Evolutionary conservation across 2,888 invertebrate genomes (phyloP), one percentile per base, ranked within the genome.

Genomic region (Caenorhabditis sp.): DNA sequence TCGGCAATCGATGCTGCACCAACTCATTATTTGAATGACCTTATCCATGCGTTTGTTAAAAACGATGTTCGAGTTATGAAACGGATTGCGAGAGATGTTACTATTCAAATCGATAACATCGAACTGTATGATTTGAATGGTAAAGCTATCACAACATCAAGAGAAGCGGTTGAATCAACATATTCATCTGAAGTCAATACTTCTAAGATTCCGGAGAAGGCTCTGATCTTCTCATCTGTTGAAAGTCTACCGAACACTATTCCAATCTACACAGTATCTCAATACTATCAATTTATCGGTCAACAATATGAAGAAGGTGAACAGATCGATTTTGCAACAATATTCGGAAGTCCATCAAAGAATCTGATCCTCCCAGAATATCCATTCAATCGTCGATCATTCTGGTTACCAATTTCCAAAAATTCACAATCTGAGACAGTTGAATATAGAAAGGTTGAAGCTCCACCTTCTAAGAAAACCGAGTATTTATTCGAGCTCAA

Each of bases 1-100:
- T 72, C 78, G 23, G 69, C 74, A 0, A 65, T 70, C 27, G 75
- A 78, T 36, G 72, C 74, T 23, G 69, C 75, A 10, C 75, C 75
- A 17, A 65, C 72, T 8, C 75, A 78, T 54, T 78, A 78, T 24
- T 49, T 78, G 24, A 78, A 78, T 54, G 78, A 78, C 63, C 67
- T 78, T 23, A 53, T 78, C 4, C 66, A 70, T 43, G 64, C 75
- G 10, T 73, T 57, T 57, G 69, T 63, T 0, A 67, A 64, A 26
- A 64, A 69, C 50, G 78, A 78, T 37, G 37, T 73, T n/a, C 27
- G 78, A 53, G 61, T 64, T 51, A 69, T 78, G 75, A 78, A 78
- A 21, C 31, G 78, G 50, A 75, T 75, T 27, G 69, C 72, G 21
- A 27, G 78, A 59, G 75, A 78, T 60, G 65, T 78, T 10, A 64